These are phyloP conservation scores for Podilymbus podiceps DNA, from an alignment of 2,113 vertebrate species.

Conservation along the genomic window DNA sequence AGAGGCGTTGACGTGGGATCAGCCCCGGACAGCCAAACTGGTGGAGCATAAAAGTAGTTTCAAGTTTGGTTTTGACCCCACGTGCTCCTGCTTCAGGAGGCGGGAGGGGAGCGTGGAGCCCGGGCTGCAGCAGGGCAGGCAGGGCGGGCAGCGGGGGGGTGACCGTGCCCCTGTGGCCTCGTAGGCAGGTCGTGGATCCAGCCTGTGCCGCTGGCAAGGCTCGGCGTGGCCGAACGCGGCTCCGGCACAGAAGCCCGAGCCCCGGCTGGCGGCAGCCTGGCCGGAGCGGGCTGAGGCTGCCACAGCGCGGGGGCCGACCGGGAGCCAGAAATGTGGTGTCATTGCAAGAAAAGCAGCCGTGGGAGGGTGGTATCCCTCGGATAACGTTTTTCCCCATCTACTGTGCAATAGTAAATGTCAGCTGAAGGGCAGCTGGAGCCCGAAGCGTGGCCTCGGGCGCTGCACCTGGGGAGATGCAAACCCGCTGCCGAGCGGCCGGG, in stretches of 20 bases:
- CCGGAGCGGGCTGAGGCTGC: background rate
- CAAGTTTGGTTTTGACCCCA: background rate
- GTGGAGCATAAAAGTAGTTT: background rate
- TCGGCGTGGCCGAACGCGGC: rapidly evolving
- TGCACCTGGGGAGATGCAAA: background rate
- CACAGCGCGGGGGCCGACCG: background rate
- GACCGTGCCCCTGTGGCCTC: background rate
- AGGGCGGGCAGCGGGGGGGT: background rate
- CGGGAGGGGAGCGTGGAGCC: background rate
- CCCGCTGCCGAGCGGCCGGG: rapidly evolving
- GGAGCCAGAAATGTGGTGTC: background rate
- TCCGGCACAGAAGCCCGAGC: background rate
- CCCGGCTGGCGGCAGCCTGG: background rate
- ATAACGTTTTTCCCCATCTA: background rate
- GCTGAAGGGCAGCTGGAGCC: background rate
- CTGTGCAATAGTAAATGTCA: background rate
- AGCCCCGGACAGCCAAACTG: background rate
- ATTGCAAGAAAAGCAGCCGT: background rate
- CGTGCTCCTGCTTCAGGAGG: background rate
- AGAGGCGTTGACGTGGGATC: too few species aligned
- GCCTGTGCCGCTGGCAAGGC: rapidly evolving
- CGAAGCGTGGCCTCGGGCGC: background rate
- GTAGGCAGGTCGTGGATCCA: too few species aligned
- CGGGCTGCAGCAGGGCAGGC: background rate
- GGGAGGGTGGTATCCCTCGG: background rate